Base-by-base conservation (phyloP, 2,797 vertebrate genomes). In the Ctenosaura bakeri region DNA sequence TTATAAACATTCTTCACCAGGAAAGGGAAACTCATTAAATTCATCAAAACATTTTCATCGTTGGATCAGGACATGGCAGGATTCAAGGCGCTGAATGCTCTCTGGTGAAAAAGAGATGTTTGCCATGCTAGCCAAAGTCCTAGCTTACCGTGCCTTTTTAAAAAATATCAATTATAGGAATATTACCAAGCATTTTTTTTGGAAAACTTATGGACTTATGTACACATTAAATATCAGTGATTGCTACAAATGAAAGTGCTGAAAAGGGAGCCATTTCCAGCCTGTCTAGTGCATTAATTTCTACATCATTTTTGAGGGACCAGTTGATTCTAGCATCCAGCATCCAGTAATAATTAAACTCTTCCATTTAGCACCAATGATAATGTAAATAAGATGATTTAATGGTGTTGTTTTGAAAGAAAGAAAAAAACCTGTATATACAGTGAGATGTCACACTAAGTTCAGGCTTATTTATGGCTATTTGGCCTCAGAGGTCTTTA, bases 381-480 rank as follows among this genome's bases (percentile, higher is more conserved):
- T 96, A 96, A 96, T 98, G 97, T 98, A 98, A 98, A 98, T 98
- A 98, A 98, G 97, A 98, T 97, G 97, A 97, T 98, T 97, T 98
- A 97, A 97, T 97, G 96, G 96, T 97, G 97, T 97, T 96, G 94
- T 96, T 94, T 96, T 95, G 87, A 94, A 97, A 76, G 64, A 69
- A 32, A 54, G 97, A 54, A 64, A 87, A 82, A 71, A 97, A 97
- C 95, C 90, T 98, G 97, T 98, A 97, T 97, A 98, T 98, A 98
- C 97, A 98, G 97, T 96, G 93, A 97, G 96, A 96, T 94, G 94
- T 97, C 96, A 97, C 95, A 96, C 96, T 95, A 97, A 97, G 95
- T 97, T 97, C 92, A 94, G 96, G 96, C 97, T 95, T 97, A 97
- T 98, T 98, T 98, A 97, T 97, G 96, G 94, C 96, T 96, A 96